These are phyloP conservation scores for Muschampia plurimacula DNA, from an alignment of 2,888 invertebrate species.

Conservation along the genomic window DNA sequence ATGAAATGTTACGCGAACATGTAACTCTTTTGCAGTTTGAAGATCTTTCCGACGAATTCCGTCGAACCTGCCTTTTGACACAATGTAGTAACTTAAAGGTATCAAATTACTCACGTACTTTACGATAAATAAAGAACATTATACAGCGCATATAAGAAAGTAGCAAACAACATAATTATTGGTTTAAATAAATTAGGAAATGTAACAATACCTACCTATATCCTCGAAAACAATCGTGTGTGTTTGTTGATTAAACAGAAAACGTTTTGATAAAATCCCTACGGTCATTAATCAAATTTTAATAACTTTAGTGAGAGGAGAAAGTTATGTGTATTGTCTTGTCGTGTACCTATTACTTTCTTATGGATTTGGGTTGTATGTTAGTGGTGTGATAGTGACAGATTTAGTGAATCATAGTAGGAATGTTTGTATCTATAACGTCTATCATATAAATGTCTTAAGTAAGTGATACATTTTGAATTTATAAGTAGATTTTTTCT, in stretches of 20 bases:
- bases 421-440: too few species aligned
- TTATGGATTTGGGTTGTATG: neutral
- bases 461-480: too few species aligned
- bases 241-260: neutral
- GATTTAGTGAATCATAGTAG: neutral
- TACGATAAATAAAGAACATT: neutral
- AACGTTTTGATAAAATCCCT: neutral
- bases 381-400: constrained; percentile 22
- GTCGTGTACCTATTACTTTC: neutral
- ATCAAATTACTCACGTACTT: neutral
- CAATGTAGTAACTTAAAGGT: neutral
- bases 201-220: too few species aligned
- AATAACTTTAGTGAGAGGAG: neutral
- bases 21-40: too few species aligned
- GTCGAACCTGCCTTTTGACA: neutral
- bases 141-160: neutral
- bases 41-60: neutral
- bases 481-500: too few species aligned
- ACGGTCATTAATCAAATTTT: neutral
- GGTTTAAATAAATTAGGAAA: too few species aligned
- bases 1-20: too few species aligned
- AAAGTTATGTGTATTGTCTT: neutral
- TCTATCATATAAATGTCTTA: too few species aligned
- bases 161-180: neutral
- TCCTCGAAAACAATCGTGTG: neutral